Base-by-base conservation (phyloP, 2,888 invertebrate species). In the Acrobasis consociella region DNA sequence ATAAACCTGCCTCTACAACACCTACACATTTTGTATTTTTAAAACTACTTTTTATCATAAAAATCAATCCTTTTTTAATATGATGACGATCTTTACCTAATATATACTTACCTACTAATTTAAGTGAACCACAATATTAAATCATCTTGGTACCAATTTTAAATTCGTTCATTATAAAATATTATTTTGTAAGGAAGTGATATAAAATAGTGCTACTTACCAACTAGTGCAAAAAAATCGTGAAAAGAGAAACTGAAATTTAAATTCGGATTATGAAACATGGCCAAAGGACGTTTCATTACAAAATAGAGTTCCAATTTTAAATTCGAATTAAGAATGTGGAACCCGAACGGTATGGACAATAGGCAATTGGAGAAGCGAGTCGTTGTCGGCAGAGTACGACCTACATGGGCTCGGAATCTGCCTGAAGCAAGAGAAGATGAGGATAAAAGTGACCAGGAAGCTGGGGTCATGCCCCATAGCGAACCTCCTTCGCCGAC, bases 361-460 rank as follows among this genome's bases (percentile, higher is more conserved):
- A 85, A 90, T 77, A 91, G 92, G 74, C 93, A 93, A 76, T 88
- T 93, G 86, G 94, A 94, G 86, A 94, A 94, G 81, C 87, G 94
- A 65, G 93, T 94, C 70, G 93, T 94, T 67, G 93, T 94, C 62
- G 94, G 94, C 66, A 83, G 92, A 67, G 93, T 93, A 63, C 75
- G 93, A 53, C 93, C 94, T 65, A 94, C 91, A 52, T 93, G 89
- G 93, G 94, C 94, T 55, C 86, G 89, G 71, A 87, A 86, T 73
- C 88, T 93, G 67, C 87, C 91, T 16, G 90, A 91, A 68, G 85
- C 89, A 0, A 82, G 89, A 52, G 90, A 91, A 10, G 91, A 89
- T 10, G 91, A 91, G 1, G 93, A 89, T n/a, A 87, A 86, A 67
- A 85, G 80, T 52, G 87, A 88, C 5, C 73, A 80, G 15, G 87